A percentile compares a stretch with the other conserved stretches of the same genome.
Evolutionary conservation across 2,888 invertebrate genomes (phyloP).

Genomic region (Stenolophus ochropezus): DNA sequence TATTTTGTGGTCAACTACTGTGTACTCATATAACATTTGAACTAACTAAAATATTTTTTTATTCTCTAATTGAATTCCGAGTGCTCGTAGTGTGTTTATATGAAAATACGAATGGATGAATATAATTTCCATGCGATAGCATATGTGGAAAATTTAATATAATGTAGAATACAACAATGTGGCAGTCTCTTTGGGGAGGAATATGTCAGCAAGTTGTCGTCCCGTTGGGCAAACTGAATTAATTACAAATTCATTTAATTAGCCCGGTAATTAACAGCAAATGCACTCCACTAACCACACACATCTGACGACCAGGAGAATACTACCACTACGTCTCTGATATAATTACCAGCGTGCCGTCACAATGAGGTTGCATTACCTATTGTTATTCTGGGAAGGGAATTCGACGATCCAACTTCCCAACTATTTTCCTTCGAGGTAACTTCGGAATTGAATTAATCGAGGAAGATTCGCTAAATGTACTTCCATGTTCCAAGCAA

Average conservation of each 20-base stretch:
- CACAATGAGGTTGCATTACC: neutral
- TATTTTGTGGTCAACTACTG: too few species aligned
- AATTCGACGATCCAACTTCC: neutral
- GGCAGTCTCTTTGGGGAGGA: neutral
- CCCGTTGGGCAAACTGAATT: neutral
- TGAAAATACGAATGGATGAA: too few species aligned
- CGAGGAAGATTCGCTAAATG: slow-evolving; percentile 20
- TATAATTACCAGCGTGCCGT: neutral
- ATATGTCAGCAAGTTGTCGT: neutral
- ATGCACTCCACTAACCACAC: slow-evolving; percentile 6
- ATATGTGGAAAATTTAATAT: neutral
- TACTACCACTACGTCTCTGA: neutral
- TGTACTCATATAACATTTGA: too few species aligned
- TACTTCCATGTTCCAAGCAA: slow-evolving; percentile 10
- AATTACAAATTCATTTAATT: slow-evolving; percentile 51
- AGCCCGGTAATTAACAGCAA: slow-evolving; percentile 33
- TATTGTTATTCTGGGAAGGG: neutral
- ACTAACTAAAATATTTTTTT: too few species aligned
- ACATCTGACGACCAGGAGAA: neutral
- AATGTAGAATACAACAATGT: neutral
- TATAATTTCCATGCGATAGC: neutral
- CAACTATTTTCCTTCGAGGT: neutral
- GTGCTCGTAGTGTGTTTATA: too few species aligned
- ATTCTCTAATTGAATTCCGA: too few species aligned
- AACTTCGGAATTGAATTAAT: slow-evolving; percentile 20